Base-by-base conservation (phyloP, 1,140 invertebrate genomes). In the Hestina assimilis region DNA sequence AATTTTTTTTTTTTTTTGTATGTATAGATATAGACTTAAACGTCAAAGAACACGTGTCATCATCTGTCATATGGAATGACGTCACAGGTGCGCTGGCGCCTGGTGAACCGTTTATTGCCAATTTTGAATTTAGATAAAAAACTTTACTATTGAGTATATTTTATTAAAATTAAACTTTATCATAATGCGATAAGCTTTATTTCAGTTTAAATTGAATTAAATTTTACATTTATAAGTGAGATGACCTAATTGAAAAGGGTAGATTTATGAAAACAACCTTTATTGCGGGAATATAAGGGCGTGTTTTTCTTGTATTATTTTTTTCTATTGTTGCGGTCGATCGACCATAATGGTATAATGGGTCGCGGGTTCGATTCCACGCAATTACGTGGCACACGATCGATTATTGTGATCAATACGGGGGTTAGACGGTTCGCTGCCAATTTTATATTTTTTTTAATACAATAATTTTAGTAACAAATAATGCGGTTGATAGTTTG, bases 391-490 rank as follows among this genome's bases (percentile, higher is more conserved):
- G 84, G 84, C 84, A 87, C 84, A 87, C 84, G 84, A 85, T 85
- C 84, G 82, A 85, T 87, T 85, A 85, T 82, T 81, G 77, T 85
- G 82, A 84, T 87, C 84, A 85, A 87, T 86, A 84, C 82, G 71
- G 84, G 75, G 84, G 83, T 87, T 81, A 86, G 81, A 81, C 72
- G 75, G 76, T 82, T 80, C 77, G 74, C 81, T 86, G 82, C 82
- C 81, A 87, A 84, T 87, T 86, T 87, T 82, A 79, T 71, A 78
- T 78, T 59, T 74, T 82, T 85, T 83, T 83, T 73, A 83, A 71
- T 66, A 72, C n/a, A 78, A 38, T 82, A 81, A 84, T 83, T 78
- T 83, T 72, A 42, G 77, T 75, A 72, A 81, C 70, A 72, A 75
- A 79, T 66, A 84, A 79, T 80, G 83, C 51, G 69, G 82, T 76